Percentiles rank a stretch among this genome's conserved stretches.
Conservation (phyloP, 2,113 vertebrate genomes). For the Ivindomyrus marchei region DNA sequence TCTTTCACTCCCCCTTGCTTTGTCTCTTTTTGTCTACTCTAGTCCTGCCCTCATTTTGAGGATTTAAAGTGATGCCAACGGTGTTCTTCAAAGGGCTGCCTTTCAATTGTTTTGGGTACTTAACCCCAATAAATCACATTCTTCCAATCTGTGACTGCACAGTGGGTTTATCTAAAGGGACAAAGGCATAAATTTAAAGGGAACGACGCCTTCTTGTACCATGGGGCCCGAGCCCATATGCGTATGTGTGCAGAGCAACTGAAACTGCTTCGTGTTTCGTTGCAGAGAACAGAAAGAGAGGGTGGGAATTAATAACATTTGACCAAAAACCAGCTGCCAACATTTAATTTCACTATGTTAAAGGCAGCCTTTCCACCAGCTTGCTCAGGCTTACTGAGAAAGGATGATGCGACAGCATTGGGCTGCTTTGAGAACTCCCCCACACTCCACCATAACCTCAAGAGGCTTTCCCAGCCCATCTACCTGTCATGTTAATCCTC, state of each 20-base stretch:
- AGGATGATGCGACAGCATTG: background rate
- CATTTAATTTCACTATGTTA: background rate
- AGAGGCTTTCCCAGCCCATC: background rate
- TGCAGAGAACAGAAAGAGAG: background rate
- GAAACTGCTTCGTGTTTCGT: background rate
- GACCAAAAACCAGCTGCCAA: background rate
- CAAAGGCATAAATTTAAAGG: conserved; percentile 20
- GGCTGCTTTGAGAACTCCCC: background rate
- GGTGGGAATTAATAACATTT: background rate
- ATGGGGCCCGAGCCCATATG: background rate
- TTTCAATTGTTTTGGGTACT: conserved; percentile 37
- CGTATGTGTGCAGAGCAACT: background rate
- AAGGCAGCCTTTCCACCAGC: background rate
- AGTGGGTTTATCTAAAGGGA: conserved; percentile 32
- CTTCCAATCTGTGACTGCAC: conserved; percentile 35
- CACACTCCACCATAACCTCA: background rate
- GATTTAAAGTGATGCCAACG: conserved; percentile 30
- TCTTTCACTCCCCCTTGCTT: background rate
- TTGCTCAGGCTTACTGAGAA: background rate
- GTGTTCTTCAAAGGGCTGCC: conserved; percentile 32
- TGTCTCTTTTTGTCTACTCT: conserved; percentile 14
- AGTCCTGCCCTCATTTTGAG: conserved; percentile 18
- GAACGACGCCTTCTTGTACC: background rate
- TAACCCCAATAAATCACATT: conserved; percentile 49
- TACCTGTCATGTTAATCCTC: background rate